Evolutionary conservation across 92 coral and sea anemone genomes (phyloP).

Genomic region (Heliopora coerulea): DNA sequence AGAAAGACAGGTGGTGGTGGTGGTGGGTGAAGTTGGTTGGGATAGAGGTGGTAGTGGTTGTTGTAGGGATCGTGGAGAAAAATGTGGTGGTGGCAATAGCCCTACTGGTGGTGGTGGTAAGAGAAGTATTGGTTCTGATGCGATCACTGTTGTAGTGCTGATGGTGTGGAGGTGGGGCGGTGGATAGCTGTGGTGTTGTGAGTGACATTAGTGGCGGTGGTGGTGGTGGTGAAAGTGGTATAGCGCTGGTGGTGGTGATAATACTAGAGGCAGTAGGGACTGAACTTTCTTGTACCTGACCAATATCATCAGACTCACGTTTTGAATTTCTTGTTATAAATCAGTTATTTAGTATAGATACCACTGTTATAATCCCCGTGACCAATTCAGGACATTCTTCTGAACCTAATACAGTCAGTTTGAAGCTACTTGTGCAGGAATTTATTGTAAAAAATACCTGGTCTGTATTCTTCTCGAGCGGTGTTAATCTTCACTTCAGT

Average conservation of each 20-base stretch:
- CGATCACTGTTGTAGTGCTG: too few species aligned
- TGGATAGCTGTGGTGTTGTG: too few species aligned
- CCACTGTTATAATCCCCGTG: too few species aligned
- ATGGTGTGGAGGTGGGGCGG: too few species aligned
- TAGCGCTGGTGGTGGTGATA: background rate
- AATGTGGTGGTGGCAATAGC: background rate
- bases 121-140: too few species aligned
- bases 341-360: too few species aligned
- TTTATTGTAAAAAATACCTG: constrained; percentile 58
- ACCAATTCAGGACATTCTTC: too few species aligned
- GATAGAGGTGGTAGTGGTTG: background rate
- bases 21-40: background rate
- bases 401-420: too few species aligned
- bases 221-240: background rate
- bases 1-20: background rate
- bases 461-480: constrained; percentile 95
- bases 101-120: background rate
- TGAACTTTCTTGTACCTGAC: too few species aligned
- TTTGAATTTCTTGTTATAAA: background rate
- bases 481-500: constrained; percentile 96
- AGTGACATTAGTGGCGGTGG: background rate
- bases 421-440: background rate
- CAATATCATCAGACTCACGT: too few species aligned
- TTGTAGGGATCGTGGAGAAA: background rate
- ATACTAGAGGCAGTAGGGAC: background rate